Evolutionary conservation across 2,888 invertebrate genomes (phyloP).

Genomic region (Spodoptera littoralis): DNA sequence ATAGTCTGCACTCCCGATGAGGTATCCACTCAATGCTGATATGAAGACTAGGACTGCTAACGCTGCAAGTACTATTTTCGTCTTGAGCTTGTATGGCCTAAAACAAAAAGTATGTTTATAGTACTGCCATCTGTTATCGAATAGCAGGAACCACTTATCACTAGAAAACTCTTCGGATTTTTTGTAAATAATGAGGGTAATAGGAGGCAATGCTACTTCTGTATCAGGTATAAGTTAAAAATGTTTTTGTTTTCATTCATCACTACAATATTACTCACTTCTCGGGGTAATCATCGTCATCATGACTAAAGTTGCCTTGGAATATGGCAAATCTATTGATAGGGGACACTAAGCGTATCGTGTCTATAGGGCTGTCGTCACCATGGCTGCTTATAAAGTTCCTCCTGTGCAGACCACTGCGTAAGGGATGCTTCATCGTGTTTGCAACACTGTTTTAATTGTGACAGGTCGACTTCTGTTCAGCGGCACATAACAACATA

Average conservation of each 20-base stretch:
- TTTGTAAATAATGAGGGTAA: conserved; percentile 16
- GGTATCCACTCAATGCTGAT: conserved; percentile 75
- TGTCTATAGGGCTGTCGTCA: conserved; percentile 78
- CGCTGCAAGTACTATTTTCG: conserved; percentile 71
- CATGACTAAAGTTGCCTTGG: conserved; percentile 73
- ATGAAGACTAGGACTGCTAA: conserved; percentile 71
- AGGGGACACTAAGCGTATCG: conserved; percentile 79
- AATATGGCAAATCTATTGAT: conserved; percentile 80
- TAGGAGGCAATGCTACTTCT: neutral
- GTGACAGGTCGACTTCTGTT: conserved; percentile 26
- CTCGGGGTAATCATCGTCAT: conserved; percentile 71
- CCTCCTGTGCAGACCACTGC: conserved; percentile 75
- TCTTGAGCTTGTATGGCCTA: conserved; percentile 76
- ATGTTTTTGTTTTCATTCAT: neutral
- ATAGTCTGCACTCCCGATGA: conserved; percentile 73
- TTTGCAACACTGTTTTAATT: conserved; percentile 48
- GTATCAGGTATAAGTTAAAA: no score
- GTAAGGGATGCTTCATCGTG: conserved; percentile 69
- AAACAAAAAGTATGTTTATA: conserved; percentile 58
- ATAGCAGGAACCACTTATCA: conserved; percentile 37
- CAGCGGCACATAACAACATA: conserved; percentile 66
- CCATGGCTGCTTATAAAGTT: conserved; percentile 76
- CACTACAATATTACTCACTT: conserved; percentile 73
- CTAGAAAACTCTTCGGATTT: neutral
- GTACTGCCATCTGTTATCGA: conserved; percentile 61